Percentiles rank a stretch among this genome's conserved stretches.
These are phyloP conservation scores for Hyperoodon ampullatus DNA, from an alignment of 2,113 vertebrate genomes.

Conservation along the genomic window DNA sequence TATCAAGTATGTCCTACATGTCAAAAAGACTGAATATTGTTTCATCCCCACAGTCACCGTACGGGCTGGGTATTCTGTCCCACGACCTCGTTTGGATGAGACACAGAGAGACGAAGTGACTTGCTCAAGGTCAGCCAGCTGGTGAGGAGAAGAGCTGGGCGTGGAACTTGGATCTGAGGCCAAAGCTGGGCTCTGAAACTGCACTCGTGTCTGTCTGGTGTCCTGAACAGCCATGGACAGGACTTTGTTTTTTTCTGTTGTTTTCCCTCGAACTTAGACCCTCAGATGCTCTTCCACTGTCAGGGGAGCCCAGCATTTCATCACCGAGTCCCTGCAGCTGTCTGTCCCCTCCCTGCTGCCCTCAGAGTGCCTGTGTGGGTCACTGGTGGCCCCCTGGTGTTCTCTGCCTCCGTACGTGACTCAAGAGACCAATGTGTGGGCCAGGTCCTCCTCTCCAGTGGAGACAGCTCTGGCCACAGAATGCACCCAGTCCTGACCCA, in stretches of 20 bases:
- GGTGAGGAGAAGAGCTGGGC: not conserved
- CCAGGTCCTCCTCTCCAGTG: not conserved
- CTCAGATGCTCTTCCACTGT: too few species aligned
- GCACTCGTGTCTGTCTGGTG: too few species aligned
- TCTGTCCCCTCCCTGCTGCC: not conserved
- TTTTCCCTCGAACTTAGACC: not conserved
- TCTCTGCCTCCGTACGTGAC: not conserved
- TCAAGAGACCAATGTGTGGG: not conserved
- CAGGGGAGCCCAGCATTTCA: too few species aligned
- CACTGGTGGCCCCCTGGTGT: not conserved
- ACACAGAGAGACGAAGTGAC: not conserved
- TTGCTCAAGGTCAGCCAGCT: not conserved
- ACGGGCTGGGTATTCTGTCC: not conserved
- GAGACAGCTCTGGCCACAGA: not conserved
- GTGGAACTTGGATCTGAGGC: not conserved
- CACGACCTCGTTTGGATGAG: not conserved
- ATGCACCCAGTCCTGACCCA: rapidly evolving
- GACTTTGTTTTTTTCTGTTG: not conserved
- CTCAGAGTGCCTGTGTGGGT: not conserved
- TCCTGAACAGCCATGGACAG: not conserved
- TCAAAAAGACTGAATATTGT: not conserved
- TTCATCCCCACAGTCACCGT: not conserved
- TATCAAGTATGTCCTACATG: too few species aligned
- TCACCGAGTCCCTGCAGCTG: not conserved
- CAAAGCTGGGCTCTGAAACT: not conserved